Evolutionary conservation across 2,797 vertebrate species (phyloP), one percentile per base, ranked within the genome.

Genomic region (Aldrovandia affinis): DNA sequence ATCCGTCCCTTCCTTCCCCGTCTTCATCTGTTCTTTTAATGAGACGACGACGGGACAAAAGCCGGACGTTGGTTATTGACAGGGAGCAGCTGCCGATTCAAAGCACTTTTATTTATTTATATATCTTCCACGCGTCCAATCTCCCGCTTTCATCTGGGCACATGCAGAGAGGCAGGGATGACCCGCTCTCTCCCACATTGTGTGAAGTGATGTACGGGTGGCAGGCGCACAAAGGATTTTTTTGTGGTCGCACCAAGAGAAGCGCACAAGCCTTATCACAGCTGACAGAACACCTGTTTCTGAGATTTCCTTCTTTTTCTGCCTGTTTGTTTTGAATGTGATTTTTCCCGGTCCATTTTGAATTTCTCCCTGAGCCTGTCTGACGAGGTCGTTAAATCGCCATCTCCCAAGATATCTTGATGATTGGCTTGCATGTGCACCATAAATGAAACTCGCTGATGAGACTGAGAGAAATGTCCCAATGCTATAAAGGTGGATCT

Each of bases 251-350:
- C 39, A 39, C 22, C 30, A 22, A 80, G 15, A 78, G 47, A 36
- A 54, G 50, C 14, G 7, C 20, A 5, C 52, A 75, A 36, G 33
- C 14, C 54, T 55, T 30, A 59, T 80, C 79, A 36, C 33, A 6
- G 30, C 52, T 80, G 79, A 80, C 54, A 3, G 79, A 22, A 59
- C 79, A 80, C 79, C 79, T 80, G 79, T 39, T 70, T 36, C 55
- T 2, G 1, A 25, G 14, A 18, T 15, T 52, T 78, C 18, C 36
- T 54, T 57, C 7, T 10, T 77, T 80, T 33, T 36, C 78, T 20
- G 30, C 52, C 20, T 25, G 2, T 18, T 39, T n/a, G 18, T 44
- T 18, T 12, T 36, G 12, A 36, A 20, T 52, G 36, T 39, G 5
- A 70, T 33, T 80, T 36, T 59, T 80, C 30, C 28, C 18, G 9